phyloP scores from a whole-genome alignment of 2,113 vertebrate genomes.

The Vombatus ursinus region DNA sequence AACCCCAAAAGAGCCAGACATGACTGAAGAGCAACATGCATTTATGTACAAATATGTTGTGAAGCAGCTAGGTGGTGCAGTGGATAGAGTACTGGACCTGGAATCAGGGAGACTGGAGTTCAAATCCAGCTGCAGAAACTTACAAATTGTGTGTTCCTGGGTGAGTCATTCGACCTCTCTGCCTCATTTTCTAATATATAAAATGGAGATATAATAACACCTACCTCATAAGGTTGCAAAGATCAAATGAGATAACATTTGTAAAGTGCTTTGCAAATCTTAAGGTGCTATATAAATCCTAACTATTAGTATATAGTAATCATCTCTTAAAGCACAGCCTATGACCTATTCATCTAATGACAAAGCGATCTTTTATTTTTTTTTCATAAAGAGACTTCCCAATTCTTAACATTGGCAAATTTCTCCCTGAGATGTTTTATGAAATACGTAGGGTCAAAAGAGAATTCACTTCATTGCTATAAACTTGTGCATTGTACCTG shows the following conservation, averaged over 20 bases:
- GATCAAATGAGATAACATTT: background rate
- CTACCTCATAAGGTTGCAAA: background rate
- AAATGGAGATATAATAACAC: background rate
- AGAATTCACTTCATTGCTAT: background rate
- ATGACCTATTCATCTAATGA: background rate
- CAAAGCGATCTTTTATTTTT: background rate
- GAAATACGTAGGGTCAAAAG: background rate
- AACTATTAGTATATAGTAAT: background rate
- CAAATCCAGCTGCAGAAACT: background rate
- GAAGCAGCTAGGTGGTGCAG: background rate
- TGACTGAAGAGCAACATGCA: background rate
- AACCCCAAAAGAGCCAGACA: background rate
- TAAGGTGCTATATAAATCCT: background rate
- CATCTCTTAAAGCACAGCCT: constrained; percentile 33
- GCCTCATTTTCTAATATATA: background rate
- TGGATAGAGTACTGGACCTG: background rate
- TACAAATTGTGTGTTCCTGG: background rate
- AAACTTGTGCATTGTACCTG: background rate
- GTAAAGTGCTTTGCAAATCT: background rate
- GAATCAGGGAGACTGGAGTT: background rate
- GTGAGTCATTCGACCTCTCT: background rate
- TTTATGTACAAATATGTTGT: background rate
- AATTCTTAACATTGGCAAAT: constrained; percentile 11
- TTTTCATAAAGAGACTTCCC: background rate
- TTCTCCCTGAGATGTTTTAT: constrained; percentile 1